Evolutionary conservation across 2,113 vertebrate species (phyloP).

Genomic region (Mungos mungo): DNA sequence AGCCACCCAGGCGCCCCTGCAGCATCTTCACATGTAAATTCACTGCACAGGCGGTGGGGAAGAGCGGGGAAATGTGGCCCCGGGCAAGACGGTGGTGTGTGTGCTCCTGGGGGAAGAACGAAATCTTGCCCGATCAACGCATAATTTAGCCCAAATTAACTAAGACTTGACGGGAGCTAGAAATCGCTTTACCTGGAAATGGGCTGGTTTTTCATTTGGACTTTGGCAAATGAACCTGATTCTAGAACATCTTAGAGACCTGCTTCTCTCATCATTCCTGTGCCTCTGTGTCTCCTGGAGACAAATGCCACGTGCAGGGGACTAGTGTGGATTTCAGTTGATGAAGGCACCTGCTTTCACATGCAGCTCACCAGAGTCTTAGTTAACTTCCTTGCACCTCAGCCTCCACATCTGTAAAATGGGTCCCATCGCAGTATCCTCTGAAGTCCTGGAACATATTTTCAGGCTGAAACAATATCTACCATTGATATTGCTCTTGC

Average conservation of each 20-base stretch:
- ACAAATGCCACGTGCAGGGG: background rate
- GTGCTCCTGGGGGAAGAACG: too few relatives aligned
- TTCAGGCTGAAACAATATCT: background rate
- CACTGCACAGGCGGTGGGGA: background rate
- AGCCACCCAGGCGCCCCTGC: too few relatives aligned
- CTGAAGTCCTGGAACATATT: background rate
- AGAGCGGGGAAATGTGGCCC: background rate
- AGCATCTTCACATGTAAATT: background rate
- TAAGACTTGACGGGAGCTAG: background rate
- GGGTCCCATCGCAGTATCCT: background rate
- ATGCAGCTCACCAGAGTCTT: background rate
- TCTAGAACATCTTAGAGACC: background rate
- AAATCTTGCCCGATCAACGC: too few relatives aligned
- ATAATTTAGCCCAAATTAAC: background rate
- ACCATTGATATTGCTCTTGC: too few relatives aligned
- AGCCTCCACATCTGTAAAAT: background rate
- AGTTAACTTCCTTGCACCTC: background rate
- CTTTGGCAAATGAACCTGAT: background rate
- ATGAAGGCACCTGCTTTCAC: background rate
- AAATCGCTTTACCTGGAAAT: background rate
- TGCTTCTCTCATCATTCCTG: background rate
- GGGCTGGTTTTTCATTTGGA: background rate
- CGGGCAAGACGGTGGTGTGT: background rate
- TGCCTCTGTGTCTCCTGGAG: background rate
- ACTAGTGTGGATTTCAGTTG: accelerated